These are phyloP conservation scores for Drosophila dives DNA, from an alignment of 2,888 invertebrate species.

Conservation along the genomic window DNA sequence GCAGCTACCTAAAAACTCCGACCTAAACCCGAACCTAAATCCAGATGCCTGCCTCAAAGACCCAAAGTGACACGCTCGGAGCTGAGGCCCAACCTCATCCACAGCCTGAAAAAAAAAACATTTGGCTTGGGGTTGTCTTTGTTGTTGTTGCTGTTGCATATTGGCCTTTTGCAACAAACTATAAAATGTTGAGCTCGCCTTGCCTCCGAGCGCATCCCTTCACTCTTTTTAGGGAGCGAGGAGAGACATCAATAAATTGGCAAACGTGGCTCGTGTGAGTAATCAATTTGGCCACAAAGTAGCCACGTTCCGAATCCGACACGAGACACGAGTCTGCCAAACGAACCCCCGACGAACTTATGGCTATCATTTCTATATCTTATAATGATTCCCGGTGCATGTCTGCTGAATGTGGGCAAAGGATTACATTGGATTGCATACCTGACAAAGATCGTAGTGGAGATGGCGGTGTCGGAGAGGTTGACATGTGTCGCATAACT, in stretches of 20 bases:
- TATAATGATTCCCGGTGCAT: constrained; percentile 48
- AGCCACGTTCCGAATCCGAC: constrained; percentile 71
- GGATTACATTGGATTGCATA: constrained; percentile 72
- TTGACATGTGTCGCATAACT: constrained; percentile 84
- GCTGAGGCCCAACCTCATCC: constrained; percentile 23
- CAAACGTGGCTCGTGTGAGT: constrained; percentile 71
- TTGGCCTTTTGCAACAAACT: constrained; percentile 48
- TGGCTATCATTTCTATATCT: not conserved
- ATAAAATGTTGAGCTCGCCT: constrained; percentile 55
- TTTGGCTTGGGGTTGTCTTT: constrained; percentile 42
- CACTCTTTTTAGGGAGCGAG: not conserved
- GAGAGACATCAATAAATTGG: constrained; percentile 59
- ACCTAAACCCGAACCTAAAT: not conserved
- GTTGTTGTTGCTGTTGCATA: constrained; percentile 13
- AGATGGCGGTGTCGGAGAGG: constrained; percentile 84
- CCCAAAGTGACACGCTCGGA: constrained; percentile 21
- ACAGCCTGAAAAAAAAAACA: not conserved
- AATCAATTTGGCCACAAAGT: constrained; percentile 78
- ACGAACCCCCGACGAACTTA: constrained; percentile 1
- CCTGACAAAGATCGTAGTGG: constrained; percentile 84
- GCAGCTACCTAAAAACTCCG: not conserved
- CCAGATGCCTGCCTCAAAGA: not conserved
- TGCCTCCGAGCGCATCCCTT: constrained; percentile 7
- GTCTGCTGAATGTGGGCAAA: constrained; percentile 69
- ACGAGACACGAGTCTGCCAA: constrained; percentile 28